Conservation (phyloP, 2,797 vertebrate species). For the Characodon lateralis region DNA sequence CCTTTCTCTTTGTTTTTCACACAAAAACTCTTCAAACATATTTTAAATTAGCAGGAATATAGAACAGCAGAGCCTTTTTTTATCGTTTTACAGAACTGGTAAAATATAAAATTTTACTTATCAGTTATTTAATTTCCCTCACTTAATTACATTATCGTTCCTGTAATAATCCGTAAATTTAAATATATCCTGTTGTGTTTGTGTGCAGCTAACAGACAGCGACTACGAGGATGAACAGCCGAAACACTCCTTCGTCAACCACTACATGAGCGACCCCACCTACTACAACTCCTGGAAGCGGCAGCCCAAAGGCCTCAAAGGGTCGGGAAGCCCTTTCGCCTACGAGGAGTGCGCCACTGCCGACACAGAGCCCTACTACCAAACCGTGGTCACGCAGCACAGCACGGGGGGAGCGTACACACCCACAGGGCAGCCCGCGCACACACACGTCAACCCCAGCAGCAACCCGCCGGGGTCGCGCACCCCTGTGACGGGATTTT, state of each 20-base stretch:
- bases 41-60: not conserved
- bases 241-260: conserved; percentile 97
- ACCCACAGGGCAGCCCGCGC: conserved; percentile 85
- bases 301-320: conserved; percentile 88
- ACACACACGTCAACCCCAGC: conserved; percentile 71
- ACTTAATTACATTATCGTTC: not conserved
- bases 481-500: conserved; percentile 95
- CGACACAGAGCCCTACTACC: conserved; percentile 89
- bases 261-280: conserved; percentile 97
- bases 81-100: too few species aligned
- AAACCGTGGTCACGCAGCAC: conserved; percentile 95
- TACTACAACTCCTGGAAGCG: conserved; percentile 98
- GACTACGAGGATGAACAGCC: conserved; percentile 93
- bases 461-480: conserved; percentile 85
- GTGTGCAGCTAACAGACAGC: conserved; percentile 86
- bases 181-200: conserved; percentile 23
- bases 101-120: not conserved
- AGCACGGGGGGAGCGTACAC: conserved; percentile 92
- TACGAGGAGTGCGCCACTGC: conserved; percentile 88
- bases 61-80: not conserved
- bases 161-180: not conserved
- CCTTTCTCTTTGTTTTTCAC: not conserved
- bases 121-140: not conserved
- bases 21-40: not conserved
- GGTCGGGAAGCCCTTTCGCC: conserved; percentile 76